phyloP scores from a whole-genome alignment of 2,797 vertebrate genomes.

The Danionella dracula region DNA sequence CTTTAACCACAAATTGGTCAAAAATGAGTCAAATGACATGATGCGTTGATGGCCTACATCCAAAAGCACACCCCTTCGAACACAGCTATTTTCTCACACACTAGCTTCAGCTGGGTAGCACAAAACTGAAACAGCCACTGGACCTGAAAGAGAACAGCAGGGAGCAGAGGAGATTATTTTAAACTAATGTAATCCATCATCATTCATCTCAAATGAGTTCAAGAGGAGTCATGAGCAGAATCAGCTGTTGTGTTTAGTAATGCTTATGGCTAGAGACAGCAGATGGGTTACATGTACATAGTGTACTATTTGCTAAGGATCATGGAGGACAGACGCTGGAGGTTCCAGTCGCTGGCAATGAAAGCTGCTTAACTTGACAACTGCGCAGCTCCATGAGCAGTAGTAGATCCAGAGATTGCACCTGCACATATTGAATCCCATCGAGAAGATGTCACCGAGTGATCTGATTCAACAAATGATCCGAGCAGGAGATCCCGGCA shows the following conservation, averaged over 20 bases:
- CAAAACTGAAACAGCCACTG: constrained; percentile 12
- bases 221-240: not conserved
- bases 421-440: not conserved
- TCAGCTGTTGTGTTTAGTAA: constrained; percentile 18
- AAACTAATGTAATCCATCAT: not conserved
- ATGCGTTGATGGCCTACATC: not conserved
- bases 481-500: not conserved
- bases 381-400: no score
- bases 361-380: constrained; percentile 10
- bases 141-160: constrained; percentile 11
- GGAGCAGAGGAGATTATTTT: not conserved
- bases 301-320: constrained; percentile 7
- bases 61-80: not conserved
- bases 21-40: no score
- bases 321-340: constrained; percentile 13
- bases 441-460: not conserved
- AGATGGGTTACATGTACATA: constrained; percentile 33
- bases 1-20: no score
- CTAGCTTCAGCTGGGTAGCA: not conserved
- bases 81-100: not conserved
- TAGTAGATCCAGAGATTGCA: not conserved
- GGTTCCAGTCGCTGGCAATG: not conserved
- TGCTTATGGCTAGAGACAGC: constrained; percentile 1
- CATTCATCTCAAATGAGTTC: not conserved
- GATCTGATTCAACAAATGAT: not conserved